Percentiles rank a stretch among this genome's conserved stretches.
Conservation (phyloP, 2,888 invertebrate genomes). For the Achlya flavicornis region DNA sequence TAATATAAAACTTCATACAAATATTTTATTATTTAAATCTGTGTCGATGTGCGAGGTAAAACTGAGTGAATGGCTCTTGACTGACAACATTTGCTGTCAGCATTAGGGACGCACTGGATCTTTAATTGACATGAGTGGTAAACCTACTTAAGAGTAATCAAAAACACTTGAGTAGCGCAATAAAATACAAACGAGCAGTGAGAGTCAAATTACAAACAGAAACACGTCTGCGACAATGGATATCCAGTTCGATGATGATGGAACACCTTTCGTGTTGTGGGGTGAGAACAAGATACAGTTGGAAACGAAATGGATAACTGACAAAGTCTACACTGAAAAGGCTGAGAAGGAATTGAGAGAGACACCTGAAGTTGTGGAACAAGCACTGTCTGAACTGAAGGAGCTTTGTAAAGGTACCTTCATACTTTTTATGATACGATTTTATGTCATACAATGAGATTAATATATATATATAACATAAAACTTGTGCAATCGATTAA, state of each 20-base stretch:
- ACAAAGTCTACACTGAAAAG: conserved; percentile 83
- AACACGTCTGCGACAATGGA: conserved; percentile 53
- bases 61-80: conserved; percentile 54
- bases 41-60: conserved; percentile 41
- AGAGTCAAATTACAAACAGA: background rate
- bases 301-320: conserved; percentile 84
- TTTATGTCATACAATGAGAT: too few relatives aligned
- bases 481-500: too few relatives aligned
- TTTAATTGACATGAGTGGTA: conserved; percentile 4
- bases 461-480: too few relatives aligned
- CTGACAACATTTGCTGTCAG: conserved; percentile 34
- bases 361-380: conserved; percentile 85
- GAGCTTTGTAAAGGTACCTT: conserved; percentile 85
- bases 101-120: conserved; percentile 18
- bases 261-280: conserved; percentile 85
- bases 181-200: background rate
- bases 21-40: conserved; percentile 1
- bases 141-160: conserved; percentile 11
- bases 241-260: conserved; percentile 79
- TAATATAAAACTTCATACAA: background rate
- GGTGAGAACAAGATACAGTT: conserved; percentile 84
- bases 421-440: background rate
- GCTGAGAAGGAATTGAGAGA: conserved; percentile 89
- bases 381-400: conserved; percentile 83
- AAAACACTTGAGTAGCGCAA: conserved; percentile 9